Evolutionary conservation across 2,797 vertebrate genomes (phyloP).

Genomic region (Typhlichthys eigenmanni): DNA sequence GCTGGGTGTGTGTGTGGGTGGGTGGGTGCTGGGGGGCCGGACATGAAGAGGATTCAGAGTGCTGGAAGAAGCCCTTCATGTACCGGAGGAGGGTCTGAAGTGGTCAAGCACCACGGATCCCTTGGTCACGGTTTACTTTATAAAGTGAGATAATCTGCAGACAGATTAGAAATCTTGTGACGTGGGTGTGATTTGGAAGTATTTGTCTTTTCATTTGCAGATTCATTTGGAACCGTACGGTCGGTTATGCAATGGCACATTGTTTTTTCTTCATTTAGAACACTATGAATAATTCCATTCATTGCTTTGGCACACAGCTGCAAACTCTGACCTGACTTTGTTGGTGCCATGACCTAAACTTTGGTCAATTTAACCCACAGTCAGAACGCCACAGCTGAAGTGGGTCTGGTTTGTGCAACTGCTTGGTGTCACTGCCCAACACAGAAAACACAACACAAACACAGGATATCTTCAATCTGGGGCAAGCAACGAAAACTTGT

Average conservation of each 20-base stretch:
- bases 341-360: neutral
- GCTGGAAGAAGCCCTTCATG: slow-evolving; percentile 32
- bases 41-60: slow-evolving; percentile 18
- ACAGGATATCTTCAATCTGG: neutral
- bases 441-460: slow-evolving; percentile 2
- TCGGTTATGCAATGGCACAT: slow-evolving; percentile 7
- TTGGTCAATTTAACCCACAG: slow-evolving; percentile 10
- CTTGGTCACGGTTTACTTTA: slow-evolving; percentile 26
- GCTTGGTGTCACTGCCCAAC: too few species aligned
- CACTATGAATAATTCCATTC: slow-evolving; percentile 55
- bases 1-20: slow-evolving; percentile 35
- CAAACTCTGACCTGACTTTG: slow-evolving; percentile 14
- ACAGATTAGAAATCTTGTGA: slow-evolving; percentile 33
- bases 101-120: slow-evolving; percentile 12
- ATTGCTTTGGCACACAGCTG: slow-evolving; percentile 15
- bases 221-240: slow-evolving; percentile 37
- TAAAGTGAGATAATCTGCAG: neutral
- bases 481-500: neutral
- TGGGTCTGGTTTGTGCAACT: neutral
- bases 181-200: slow-evolving; percentile 11
- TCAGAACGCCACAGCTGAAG: too few species aligned
- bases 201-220: slow-evolving; percentile 47
- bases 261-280: slow-evolving; percentile 17
- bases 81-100: slow-evolving; percentile 10
- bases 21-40: slow-evolving; percentile 22